Conservation (phyloP, 1,140 invertebrate genomes). For the Wiebesia pumilae region DNA sequence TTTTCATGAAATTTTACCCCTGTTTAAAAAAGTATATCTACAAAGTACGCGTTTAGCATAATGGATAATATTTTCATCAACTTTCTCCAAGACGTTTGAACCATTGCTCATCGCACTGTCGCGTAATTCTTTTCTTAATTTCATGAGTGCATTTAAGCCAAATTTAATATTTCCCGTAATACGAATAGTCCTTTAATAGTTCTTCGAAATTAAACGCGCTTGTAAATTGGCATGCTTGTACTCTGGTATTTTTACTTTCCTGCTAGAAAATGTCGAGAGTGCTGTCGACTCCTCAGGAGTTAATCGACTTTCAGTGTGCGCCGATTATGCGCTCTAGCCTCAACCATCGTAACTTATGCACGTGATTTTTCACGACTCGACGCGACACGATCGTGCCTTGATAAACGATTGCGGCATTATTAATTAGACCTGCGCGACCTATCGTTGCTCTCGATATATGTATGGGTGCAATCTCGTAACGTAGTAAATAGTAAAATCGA, state of each 20-base stretch:
- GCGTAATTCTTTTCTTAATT: too few relatives aligned
- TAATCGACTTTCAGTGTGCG: conserved; percentile 14
- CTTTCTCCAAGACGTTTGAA: too few relatives aligned
- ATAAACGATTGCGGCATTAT: conserved; percentile 27
- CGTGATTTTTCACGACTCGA: conserved; percentile 11
- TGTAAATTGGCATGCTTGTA: too few relatives aligned
- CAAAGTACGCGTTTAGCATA: too few relatives aligned
- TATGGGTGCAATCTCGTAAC: background rate
- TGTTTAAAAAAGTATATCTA: too few relatives aligned
- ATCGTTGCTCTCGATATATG: background rate
- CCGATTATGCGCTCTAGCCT: background rate
- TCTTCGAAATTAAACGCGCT: too few relatives aligned
- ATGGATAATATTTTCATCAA: too few relatives aligned
- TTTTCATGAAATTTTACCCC: too few relatives aligned
- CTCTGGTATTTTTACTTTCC: background rate
- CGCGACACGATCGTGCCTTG: background rate
- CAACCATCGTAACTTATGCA: background rate
- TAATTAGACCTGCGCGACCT: conserved; percentile 15
- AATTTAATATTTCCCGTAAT: too few relatives aligned
- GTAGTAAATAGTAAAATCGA: background rate
- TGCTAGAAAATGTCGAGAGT: background rate
- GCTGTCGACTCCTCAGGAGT: background rate
- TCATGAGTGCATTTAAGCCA: too few relatives aligned
- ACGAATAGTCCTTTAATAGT: too few relatives aligned
- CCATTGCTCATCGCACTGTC: too few relatives aligned